Conservation (phyloP, 2,113 vertebrate species). For the Campylomormyrus numenius region DNA sequence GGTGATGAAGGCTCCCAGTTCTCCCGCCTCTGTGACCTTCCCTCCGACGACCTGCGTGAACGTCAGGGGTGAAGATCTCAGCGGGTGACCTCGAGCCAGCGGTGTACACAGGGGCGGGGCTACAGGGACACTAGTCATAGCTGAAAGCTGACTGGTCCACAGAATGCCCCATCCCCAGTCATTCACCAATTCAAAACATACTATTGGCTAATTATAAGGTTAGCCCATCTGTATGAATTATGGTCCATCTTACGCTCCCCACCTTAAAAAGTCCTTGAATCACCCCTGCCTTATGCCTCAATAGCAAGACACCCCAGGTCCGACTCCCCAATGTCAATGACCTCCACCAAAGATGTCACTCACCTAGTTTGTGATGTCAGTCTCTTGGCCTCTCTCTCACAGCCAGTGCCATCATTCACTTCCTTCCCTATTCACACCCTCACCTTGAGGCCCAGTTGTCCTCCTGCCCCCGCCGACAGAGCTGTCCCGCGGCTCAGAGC, state of each 20-base stretch:
- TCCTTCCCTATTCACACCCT: not conserved
- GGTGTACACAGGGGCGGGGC: not conserved
- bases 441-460: conserved; percentile 91
- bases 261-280: not conserved
- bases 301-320: not conserved
- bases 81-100: not conserved
- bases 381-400: not conserved
- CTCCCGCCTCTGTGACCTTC: conserved; percentile 91
- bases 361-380: not conserved
- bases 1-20: conserved; percentile 98
- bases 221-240: not conserved
- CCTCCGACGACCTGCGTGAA: conserved; percentile 83
- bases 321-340: not conserved
- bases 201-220: not conserved
- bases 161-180: not conserved
- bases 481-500: conserved; percentile 92
- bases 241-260: not conserved
- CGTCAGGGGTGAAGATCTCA: not conserved
- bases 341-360: not conserved
- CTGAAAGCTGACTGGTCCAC: not conserved
- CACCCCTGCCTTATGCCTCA: not conserved
- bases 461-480: conserved; percentile 95
- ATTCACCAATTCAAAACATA: not conserved
- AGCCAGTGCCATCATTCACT: not conserved
- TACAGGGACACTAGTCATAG: not conserved